These are phyloP conservation scores for Pterocles burchelli DNA, from an alignment of 2,113 vertebrate species.

Conservation along the genomic window DNA sequence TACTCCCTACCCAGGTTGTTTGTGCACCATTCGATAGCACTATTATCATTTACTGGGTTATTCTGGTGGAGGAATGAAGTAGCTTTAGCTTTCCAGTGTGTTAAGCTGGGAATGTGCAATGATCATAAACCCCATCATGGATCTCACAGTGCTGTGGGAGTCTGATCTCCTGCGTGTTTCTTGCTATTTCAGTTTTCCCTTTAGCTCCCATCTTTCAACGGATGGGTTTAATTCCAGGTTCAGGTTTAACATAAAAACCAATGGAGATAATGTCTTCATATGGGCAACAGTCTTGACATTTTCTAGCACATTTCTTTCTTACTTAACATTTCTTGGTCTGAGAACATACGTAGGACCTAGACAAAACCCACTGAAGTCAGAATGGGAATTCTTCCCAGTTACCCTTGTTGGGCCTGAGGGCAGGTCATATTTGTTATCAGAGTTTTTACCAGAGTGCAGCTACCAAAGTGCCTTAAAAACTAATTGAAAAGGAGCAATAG, in stretches of 20 bases:
- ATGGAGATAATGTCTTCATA: background rate
- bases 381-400: background rate
- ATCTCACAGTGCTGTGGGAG: background rate
- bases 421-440: background rate
- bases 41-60: background rate
- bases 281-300: background rate
- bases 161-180: fast-evolving
- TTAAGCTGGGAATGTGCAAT: background rate
- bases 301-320: background rate
- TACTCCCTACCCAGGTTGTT: background rate
- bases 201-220: background rate
- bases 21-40: background rate
- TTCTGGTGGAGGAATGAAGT: background rate
- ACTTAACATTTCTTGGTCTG: background rate
- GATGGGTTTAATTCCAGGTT: background rate
- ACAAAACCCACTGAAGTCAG: background rate
- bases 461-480: background rate
- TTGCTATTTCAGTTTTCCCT: background rate
- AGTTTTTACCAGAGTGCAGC: background rate
- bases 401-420: background rate
- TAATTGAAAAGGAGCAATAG: background rate
- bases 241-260: background rate
- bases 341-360: background rate
- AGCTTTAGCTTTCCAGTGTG: background rate
- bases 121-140: background rate